Evolutionary conservation across 2,888 invertebrate species (phyloP), one percentile per base, ranked within the genome.

Genomic region (Xestia c-nigrum): DNA sequence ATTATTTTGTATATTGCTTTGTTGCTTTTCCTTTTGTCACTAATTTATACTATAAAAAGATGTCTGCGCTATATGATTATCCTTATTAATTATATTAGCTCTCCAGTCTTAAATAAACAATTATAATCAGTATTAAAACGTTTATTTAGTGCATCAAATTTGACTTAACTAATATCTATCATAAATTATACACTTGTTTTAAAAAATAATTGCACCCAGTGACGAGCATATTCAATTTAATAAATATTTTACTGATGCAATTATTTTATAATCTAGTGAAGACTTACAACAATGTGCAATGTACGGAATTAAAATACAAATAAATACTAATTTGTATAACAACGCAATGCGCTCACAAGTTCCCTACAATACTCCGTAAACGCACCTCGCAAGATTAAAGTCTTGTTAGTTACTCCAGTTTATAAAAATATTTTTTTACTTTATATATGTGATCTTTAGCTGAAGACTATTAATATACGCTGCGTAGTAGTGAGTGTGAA

Each of bases 1-100:
- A 90, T 89, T 92, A 93, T 91, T 94, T 94, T 93, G 85, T 92
- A 92, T 31, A 31, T 31, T 90, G 87, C 85, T 85, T 87, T 81
- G n/a, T 40, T 79, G 67, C 80, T 59, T 88, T 90, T 89, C 88
- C 72, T 83, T 85, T 64, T 43, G 57, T 57, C 6, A 24, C 10
- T 24, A 14, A 24, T 57, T 5, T 24, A 6, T 57, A 14, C n/a
- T 12, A n/a, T 52, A 9, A 52, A 3, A 55, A 55, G n/a, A 10
- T 24, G 5, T 24, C 5, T 57, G 55, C 24, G 52, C 52, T 4
- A 21, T 21, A 9, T 52, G 21, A 21, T 12, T 57, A 24, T n/a
- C n/a, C n/a, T n/a, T n/a, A 31, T 16, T 24, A 24, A 59, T 31
- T 7, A 16, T 31, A 31, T 59, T 31, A 31, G 3, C 1, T 31